A percentile compares a stretch with the other conserved stretches of the same genome.
phyloP scores from a whole-genome alignment of 2,797 vertebrate species.

The Hemibagrus guttatus region DNA sequence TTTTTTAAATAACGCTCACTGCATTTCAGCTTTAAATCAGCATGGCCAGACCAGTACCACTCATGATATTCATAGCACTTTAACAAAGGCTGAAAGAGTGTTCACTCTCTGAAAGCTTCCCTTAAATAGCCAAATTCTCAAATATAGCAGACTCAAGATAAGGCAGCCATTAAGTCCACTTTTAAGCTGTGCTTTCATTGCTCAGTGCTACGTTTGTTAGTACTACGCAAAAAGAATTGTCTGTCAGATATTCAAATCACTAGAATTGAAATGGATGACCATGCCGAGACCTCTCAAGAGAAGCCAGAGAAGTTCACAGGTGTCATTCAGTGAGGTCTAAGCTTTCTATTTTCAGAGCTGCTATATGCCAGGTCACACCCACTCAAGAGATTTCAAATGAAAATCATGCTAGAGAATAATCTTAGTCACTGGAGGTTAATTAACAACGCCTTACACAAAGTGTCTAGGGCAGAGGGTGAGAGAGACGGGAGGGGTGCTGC shows the following conservation, averaged over 20 bases:
- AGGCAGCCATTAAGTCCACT: constrained; percentile 8
- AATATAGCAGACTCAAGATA: constrained; percentile 17
- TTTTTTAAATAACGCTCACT: not conserved
- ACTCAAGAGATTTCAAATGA: constrained; percentile 54
- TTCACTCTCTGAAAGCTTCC: not conserved
- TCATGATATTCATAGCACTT: not conserved
- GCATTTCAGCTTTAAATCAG: constrained; percentile 18
- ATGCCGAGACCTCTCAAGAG: constrained; percentile 55
- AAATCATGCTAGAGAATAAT: constrained; percentile 63
- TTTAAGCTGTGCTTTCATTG: constrained; percentile 12
- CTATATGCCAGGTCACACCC: constrained; percentile 54
- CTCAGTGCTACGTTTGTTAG: constrained; percentile 55
- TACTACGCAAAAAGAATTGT: constrained; percentile 57
- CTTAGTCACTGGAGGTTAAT: constrained; percentile 63
- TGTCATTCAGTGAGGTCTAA: constrained; percentile 68
- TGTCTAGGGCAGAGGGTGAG: constrained; percentile 47
- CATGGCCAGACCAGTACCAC: constrained; percentile 19
- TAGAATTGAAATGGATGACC: constrained; percentile 66
- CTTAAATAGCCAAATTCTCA: constrained; percentile 18
- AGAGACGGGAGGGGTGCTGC: constrained; percentile 42
- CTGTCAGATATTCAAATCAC: constrained; percentile 67
- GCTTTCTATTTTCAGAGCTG: constrained; percentile 64
- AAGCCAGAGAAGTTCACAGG: constrained; percentile 70
- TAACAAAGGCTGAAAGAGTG: constrained; percentile 8
- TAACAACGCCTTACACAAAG: constrained; percentile 56